A percentile compares a stretch with the other conserved stretches of the same genome.
These are phyloP conservation scores for Dendronephthya gigantea DNA, from an alignment of 64 coral and sea anemone species.

Conservation along the genomic window DNA sequence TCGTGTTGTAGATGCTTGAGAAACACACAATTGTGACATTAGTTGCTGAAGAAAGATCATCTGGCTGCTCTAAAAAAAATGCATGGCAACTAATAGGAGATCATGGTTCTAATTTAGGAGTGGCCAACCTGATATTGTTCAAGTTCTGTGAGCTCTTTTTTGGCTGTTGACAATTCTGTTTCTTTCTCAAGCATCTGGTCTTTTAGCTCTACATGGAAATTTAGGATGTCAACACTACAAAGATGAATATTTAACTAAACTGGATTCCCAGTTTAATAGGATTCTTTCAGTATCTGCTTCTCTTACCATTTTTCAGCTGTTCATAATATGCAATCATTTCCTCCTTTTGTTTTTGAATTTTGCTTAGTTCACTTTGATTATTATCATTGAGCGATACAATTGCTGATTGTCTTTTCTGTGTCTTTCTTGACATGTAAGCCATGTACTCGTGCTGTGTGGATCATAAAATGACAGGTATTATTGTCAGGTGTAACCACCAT, in stretches of 20 bases:
- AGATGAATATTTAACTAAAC: too few relatives aligned
- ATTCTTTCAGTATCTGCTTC: too few relatives aligned
- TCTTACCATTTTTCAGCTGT: slow-evolving; percentile 71
- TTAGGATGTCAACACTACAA: too few relatives aligned
- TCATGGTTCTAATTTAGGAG: too few relatives aligned
- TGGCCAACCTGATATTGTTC: slow-evolving; percentile 88
- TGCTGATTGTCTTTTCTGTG: slow-evolving; percentile 83
- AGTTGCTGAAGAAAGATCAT: too few relatives aligned
- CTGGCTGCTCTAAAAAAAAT: too few relatives aligned
- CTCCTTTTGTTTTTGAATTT: slow-evolving; percentile 85
- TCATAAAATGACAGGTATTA: too few relatives aligned
- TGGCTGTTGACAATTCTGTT: slow-evolving; percentile 76
- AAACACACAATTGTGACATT: background rate
- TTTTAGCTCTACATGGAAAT: slow-evolving; percentile 46
- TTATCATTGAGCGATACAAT: slow-evolving; percentile 93
- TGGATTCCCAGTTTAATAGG: background rate
- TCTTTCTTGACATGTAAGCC: slow-evolving; percentile 98
- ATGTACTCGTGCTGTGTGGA: slow-evolving; percentile 99
- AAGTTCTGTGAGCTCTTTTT: slow-evolving; percentile 75
- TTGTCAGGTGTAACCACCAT: too few relatives aligned
- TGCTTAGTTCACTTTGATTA: slow-evolving; percentile 79
- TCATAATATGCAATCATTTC: slow-evolving; percentile 70
- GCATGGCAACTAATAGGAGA: too few relatives aligned
- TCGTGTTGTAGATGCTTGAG: slow-evolving; percentile 64
- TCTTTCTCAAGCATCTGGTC: slow-evolving; percentile 89